Evolutionary conservation across 2,797 vertebrate genomes (phyloP).

Genomic region (Enteromius trimaculatus): DNA sequence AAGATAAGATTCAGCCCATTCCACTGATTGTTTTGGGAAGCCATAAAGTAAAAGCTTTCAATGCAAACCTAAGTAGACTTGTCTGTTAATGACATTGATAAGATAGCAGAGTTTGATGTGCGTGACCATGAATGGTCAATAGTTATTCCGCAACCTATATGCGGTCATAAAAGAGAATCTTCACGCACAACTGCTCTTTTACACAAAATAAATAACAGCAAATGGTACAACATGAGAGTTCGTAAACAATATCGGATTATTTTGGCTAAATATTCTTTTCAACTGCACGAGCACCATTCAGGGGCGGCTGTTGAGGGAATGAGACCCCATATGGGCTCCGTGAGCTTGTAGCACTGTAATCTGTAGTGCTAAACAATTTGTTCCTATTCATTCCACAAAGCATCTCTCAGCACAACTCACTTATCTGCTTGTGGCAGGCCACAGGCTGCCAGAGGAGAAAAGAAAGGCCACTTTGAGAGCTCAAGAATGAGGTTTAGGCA

Average conservation of each 20-base stretch:
- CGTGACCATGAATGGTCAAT: not conserved
- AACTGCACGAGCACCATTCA: not conserved
- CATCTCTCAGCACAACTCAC: conserved; percentile 55
- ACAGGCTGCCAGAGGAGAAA: conserved; percentile 43
- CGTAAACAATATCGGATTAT: not conserved
- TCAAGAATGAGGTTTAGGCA: conserved; percentile 51
- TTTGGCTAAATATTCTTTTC: not conserved
- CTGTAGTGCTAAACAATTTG: conserved; percentile 55
- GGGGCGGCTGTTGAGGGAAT: not conserved
- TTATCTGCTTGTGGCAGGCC: conserved; percentile 54
- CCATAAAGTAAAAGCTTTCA: not conserved
- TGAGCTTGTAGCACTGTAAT: conserved; percentile 34
- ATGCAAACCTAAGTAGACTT: not conserved
- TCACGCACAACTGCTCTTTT: not conserved
- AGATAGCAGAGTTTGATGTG: conserved; percentile 19
- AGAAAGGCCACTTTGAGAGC: conserved; percentile 57
- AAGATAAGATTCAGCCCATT: conserved; percentile 25
- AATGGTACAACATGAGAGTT: not conserved
- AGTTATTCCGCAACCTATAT: too few species aligned
- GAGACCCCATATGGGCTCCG: conserved; percentile 5
- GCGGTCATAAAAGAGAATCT: too few species aligned
- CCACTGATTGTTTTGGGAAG: not conserved
- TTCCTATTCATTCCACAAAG: conserved; percentile 56
- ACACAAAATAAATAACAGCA: not conserved
- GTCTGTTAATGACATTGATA: conserved; percentile 41